These are phyloP conservation scores for Mesochorus sp. DNA, from an alignment of 2,888 invertebrate genomes.

Conservation along the genomic window DNA sequence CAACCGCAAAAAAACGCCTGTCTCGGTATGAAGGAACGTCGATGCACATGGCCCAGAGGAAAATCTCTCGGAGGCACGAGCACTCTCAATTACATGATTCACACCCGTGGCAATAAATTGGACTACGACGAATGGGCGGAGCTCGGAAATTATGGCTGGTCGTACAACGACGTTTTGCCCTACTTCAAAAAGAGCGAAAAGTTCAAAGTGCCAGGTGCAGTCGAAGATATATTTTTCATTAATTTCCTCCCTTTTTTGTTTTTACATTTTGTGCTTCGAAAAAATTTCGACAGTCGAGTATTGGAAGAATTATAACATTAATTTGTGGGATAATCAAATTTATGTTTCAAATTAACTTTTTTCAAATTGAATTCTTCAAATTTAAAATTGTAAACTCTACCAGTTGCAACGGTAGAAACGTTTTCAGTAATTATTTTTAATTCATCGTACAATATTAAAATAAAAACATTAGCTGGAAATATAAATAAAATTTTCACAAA, in stretches of 20 bases:
- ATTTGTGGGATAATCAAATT: too few species aligned
- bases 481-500: too few species aligned
- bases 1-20: slow-evolving; percentile 86
- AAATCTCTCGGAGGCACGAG: slow-evolving; percentile 78
- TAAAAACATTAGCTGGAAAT: too few species aligned
- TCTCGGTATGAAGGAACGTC: slow-evolving; percentile 87
- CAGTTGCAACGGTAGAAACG: too few species aligned
- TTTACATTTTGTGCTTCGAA: too few species aligned
- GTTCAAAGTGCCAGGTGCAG: slow-evolving; percentile 63
- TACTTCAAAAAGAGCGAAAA: slow-evolving; percentile 65
- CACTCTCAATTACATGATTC: slow-evolving; percentile 78
- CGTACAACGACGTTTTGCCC: slow-evolving; percentile 63
- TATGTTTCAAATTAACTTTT: too few species aligned
- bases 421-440: too few species aligned
- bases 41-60: slow-evolving; percentile 89
- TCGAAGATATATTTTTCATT: neutral
- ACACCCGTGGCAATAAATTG: slow-evolving; percentile 71
- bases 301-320: too few species aligned
- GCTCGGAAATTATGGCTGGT: slow-evolving; percentile 66
- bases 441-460: too few species aligned
- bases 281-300: too few species aligned
- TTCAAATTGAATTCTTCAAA: too few species aligned
- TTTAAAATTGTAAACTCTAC: too few species aligned
- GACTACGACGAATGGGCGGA: slow-evolving; percentile 66
- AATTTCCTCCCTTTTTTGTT: neutral